Percentiles rank a stretch among this genome's conserved stretches.
Evolutionary conservation across 23 tunicate species (phyloP).

Genomic region (Pegea sp.): DNA sequence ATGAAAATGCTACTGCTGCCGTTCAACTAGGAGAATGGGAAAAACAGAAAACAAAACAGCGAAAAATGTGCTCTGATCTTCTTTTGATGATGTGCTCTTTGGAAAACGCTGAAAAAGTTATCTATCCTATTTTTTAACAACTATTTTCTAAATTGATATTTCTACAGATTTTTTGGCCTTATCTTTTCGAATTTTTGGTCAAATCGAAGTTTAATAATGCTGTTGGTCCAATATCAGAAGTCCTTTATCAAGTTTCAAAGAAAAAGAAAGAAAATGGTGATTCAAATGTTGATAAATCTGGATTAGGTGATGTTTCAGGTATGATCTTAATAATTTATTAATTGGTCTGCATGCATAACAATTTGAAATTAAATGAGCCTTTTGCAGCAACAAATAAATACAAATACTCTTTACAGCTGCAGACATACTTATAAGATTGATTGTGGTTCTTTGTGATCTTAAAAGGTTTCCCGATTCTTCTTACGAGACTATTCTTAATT

Average conservation of each 20-base stretch:
- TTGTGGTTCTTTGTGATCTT: not conserved
- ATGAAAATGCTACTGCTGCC: not conserved
- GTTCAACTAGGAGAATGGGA: not conserved
- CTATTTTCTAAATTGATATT: not conserved
- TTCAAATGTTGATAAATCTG: no score
- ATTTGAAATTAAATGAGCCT: no score
- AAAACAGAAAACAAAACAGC: not conserved
- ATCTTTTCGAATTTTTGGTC: conserved; percentile 1
- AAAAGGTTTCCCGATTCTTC: not conserved
- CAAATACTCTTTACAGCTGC: not conserved
- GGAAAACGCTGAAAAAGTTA: not conserved
- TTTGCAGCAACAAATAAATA: no score
- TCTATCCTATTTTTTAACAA: not conserved
- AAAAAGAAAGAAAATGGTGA: not conserved
- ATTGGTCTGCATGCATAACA: no score
- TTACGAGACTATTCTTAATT: not conserved
- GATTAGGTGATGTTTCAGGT: no score
- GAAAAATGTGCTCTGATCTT: not conserved
- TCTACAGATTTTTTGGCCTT: not conserved
- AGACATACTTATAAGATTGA: not conserved
- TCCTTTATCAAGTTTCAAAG: not conserved
- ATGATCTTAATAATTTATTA: no score
- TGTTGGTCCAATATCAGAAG: not conserved
- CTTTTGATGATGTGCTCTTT: not conserved
- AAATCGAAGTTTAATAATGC: not conserved